Base-by-base conservation (phyloP, 2,113 vertebrate species). In the Sceloporus tristichus region DNA sequence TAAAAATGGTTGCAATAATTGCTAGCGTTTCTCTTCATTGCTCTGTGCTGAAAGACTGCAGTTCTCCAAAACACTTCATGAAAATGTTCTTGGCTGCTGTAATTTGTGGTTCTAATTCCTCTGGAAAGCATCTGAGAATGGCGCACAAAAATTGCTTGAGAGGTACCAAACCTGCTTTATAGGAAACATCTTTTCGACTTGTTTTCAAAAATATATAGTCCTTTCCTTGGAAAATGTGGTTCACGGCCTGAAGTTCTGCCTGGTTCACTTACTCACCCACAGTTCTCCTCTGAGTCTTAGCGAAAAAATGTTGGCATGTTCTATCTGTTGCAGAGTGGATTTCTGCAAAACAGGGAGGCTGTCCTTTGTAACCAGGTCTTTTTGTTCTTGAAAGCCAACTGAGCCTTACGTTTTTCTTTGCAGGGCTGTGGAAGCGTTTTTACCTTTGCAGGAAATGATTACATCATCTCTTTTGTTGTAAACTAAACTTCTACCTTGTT, bases 341-440 rank as follows among this genome's bases (percentile, higher is more conserved):
- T 53, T 11, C 88, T 91, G 77, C 88, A 88, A 62, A 66, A 79
- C 70, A 40, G 68, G 76, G 66, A 89, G 87, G 76, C 5, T 29
- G 73, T 38, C 59, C n/a, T 86, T 92, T 59, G 38, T 68, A 70
- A n/a, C 18, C 81, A 68, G 71, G 53, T 79, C 70, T 29, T 78
- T 88, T 77, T 81, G 85, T 79, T 84, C 93, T 94, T 91, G 89
- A 81, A 93, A 89, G 2, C 9, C 48, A 74, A 48, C 79, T 82
- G 84, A 89, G n/a, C 25, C 56, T 86, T 93, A 91, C 88, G 48
- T 85, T 73, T 9, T 73, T 9, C 87, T 93, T 62, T 94, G 5
- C 84, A 87, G 53, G 0, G 34, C 74, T 5, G 79, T 0, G 8
- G 48, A 68, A 70, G 81, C 82, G 16, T 83, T 84, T 93, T 90